Evolutionary conservation across 2,888 invertebrate species (phyloP).

Genomic region (Hemicrepidius hirtus): DNA sequence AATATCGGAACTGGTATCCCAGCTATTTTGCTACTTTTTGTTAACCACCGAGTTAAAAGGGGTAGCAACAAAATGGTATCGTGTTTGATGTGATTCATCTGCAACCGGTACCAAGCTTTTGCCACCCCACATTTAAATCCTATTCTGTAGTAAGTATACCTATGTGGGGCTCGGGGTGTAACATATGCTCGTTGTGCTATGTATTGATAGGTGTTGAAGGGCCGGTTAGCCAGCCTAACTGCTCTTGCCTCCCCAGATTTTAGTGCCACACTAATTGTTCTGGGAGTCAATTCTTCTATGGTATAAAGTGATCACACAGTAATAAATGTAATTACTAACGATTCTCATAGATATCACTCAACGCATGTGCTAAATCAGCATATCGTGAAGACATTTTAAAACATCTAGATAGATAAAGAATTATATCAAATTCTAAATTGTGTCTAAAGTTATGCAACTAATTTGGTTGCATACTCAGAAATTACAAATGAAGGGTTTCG

Average conservation of each 20-base stretch:
- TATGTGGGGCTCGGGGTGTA: conserved; percentile 42
- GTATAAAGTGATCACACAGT: conserved; percentile 62
- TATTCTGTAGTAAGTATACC: conserved; percentile 9
- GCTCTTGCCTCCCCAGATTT: conserved; percentile 53
- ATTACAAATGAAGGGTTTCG: conserved; percentile 40
- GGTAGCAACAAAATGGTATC: conserved; percentile 53
- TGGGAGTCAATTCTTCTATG: conserved; percentile 61
- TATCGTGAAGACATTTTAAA: conserved; percentile 59
- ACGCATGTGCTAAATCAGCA: conserved; percentile 55
- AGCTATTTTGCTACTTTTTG: conserved; percentile 9
- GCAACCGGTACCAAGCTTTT: conserved; percentile 51
- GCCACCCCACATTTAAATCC: conserved; percentile 5
- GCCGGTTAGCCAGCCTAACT: conserved; percentile 37
- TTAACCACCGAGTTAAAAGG: conserved; percentile 25
- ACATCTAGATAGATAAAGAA: conserved; percentile 65
- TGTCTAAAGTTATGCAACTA: conserved; percentile 40
- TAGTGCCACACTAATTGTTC: conserved; percentile 69
- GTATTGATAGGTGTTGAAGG: conserved; percentile 17
- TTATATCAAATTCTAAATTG: conserved; percentile 54
- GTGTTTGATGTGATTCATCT: conserved; percentile 59
- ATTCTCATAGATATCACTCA: conserved; percentile 59
- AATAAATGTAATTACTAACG: conserved; percentile 60
- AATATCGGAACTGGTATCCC: conserved; percentile 1
- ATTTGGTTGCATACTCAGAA: conserved; percentile 16
- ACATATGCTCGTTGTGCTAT: conserved; percentile 44